Percentiles rank a stretch among this genome's conserved stretches.
Evolutionary conservation across 2,113 vertebrate genomes (phyloP).

Genomic region (Anguilla rostrata): DNA sequence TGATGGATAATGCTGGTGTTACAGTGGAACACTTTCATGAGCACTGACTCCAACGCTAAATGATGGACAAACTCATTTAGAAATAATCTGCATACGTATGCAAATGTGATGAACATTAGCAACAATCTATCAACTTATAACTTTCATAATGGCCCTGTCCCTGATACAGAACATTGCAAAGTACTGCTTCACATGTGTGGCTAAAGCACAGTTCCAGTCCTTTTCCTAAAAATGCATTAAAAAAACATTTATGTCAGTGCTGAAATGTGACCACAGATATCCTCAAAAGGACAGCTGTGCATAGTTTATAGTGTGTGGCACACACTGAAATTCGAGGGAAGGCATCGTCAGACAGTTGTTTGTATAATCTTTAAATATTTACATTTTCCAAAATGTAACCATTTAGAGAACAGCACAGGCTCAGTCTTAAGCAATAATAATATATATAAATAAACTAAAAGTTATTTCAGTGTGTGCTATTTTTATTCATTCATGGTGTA

Average conservation of each 20-base stretch:
- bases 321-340: neutral
- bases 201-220: neutral
- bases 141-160: neutral
- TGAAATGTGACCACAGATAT: neutral
- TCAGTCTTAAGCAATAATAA: neutral
- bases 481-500: neutral
- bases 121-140: neutral
- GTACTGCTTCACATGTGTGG: neutral
- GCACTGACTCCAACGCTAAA: neutral
- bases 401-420: constrained; percentile 37
- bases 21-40: neutral
- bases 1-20: neutral
- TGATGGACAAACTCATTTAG: neutral
- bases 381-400: constrained; percentile 49
- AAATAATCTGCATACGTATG: neutral
- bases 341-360: constrained; percentile 37
- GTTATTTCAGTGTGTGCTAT: neutral
- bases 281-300: neutral
- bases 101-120: neutral
- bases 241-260: neutral
- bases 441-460: neutral
- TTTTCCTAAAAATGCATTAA: neutral
- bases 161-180: neutral
- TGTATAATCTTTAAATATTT: constrained; percentile 49
- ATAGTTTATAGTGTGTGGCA: neutral